Conservation (phyloP, 2,113 vertebrate genomes). For the Suricata suricatta region DNA sequence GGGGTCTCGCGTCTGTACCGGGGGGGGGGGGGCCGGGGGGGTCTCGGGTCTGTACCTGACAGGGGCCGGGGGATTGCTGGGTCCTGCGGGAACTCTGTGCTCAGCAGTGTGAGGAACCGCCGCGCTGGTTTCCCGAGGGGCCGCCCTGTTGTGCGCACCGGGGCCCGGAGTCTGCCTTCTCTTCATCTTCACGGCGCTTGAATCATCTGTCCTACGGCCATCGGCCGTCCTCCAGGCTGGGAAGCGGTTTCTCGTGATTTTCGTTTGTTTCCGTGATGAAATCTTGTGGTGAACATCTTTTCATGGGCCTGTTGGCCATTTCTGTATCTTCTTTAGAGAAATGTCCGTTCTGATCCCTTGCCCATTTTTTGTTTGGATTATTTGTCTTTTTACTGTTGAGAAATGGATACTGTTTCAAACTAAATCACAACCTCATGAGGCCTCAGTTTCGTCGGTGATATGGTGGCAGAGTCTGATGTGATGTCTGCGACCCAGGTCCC, state of each 20-base stretch:
- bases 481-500: background rate
- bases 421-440: background rate
- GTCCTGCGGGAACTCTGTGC: background rate
- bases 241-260: background rate
- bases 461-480: background rate
- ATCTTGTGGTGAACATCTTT: background rate
- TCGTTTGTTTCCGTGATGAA: background rate
- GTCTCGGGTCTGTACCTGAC: too few species aligned
- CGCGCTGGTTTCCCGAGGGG: background rate
- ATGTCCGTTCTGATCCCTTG: background rate
- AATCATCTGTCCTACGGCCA: background rate
- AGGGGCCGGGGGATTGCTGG: background rate
- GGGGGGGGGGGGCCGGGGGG: too few species aligned
- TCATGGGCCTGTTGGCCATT: background rate
- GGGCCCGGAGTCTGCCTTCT: background rate
- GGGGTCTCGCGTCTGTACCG: too few species aligned
- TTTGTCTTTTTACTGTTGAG: constrained; percentile 30
- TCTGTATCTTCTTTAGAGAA: background rate
- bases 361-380: background rate
- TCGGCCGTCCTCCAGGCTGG: background rate
- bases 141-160: background rate
- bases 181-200: background rate
- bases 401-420: background rate
- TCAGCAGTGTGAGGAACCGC: background rate
- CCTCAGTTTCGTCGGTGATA: background rate